These are phyloP conservation scores for Typhlichthys subterraneus DNA, from an alignment of 2,797 vertebrate species.

Conservation along the genomic window DNA sequence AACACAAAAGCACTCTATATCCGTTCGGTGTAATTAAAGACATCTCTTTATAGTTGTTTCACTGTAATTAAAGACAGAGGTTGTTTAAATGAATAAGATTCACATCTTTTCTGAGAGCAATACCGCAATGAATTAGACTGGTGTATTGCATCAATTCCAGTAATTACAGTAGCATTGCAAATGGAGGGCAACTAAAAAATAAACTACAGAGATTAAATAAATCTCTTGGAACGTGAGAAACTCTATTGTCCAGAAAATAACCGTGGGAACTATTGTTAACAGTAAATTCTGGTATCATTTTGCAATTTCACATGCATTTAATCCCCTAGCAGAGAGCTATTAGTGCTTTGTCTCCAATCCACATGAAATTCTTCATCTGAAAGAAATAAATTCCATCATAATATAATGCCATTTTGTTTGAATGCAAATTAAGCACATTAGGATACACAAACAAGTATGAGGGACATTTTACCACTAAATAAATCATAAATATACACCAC, in stretches of 20 bases:
- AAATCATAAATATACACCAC: no score
- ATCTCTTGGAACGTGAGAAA: constrained; percentile 23
- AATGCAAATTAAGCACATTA: no score
- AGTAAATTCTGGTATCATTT: no score
- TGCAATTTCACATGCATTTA: no score
- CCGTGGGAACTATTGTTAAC: no score
- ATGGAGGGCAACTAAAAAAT: constrained; percentile 31
- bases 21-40: constrained; percentile 57
- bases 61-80: constrained; percentile 60
- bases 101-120: constrained; percentile 41
- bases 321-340: no score
- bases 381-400: no score
- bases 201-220: constrained; percentile 19
- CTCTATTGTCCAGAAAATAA: background rate
- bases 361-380: background rate
- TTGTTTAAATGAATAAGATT: constrained; percentile 52
- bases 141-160: constrained; percentile 37
- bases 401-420: no score
- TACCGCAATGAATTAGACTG: constrained; percentile 38
- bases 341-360: background rate
- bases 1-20: constrained; percentile 54
- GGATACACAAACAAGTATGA: no score
- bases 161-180: constrained; percentile 54
- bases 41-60: constrained; percentile 25
- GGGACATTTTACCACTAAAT: no score